These are phyloP conservation scores for Fulica atra DNA, from an alignment of 2,113 vertebrate genomes.

Conservation along the genomic window DNA sequence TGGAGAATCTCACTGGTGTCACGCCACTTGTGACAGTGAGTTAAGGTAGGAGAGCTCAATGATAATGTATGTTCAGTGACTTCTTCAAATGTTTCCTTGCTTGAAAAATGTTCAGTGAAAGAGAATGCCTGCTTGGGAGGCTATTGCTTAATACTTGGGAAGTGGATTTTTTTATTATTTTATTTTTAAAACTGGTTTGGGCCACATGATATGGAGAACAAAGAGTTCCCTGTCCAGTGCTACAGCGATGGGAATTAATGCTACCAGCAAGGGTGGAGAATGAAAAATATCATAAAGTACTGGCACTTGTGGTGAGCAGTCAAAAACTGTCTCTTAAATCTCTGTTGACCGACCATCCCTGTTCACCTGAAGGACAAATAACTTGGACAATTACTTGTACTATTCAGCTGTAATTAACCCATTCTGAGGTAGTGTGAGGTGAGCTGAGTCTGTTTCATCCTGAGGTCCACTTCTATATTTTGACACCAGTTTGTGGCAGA, in stretches of 20 bases:
- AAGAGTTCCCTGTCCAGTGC: background rate
- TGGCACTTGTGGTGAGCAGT: background rate
- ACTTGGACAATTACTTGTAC: background rate
- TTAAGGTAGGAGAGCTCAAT: conserved; percentile 65
- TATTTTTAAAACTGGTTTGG: background rate
- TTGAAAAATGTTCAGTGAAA: background rate
- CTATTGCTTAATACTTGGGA: background rate
- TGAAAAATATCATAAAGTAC: background rate
- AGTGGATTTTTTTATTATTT: background rate
- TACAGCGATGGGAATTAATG: background rate
- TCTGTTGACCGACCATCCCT: background rate
- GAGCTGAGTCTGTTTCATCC: background rate
- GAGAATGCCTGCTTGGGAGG: background rate
- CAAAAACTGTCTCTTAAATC: background rate
- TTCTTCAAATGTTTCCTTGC: background rate
- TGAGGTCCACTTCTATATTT: background rate
- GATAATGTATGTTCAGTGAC: background rate
- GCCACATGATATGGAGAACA: background rate
- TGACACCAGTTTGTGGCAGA: background rate
- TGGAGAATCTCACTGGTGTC: background rate
- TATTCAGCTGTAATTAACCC: background rate
- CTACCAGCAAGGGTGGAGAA: background rate
- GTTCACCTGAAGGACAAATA: background rate
- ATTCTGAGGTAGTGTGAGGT: background rate
- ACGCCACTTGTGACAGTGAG: background rate